phyloP scores from a whole-genome alignment of 2,113 vertebrate species.

The Etheostoma spectabile region DNA sequence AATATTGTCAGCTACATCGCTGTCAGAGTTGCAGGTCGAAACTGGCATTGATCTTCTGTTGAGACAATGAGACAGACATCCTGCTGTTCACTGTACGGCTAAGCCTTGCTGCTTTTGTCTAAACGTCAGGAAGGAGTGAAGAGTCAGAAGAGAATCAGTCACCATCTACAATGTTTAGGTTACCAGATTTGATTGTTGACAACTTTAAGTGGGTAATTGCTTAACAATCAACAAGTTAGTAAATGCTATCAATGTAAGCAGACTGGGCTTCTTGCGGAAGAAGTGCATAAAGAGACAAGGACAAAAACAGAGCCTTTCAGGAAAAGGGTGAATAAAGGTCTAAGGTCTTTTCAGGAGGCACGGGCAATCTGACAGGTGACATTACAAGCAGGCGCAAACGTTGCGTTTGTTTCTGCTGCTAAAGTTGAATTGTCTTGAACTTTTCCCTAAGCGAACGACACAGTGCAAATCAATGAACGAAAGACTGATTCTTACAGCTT shows the following conservation, averaged over 20 bases:
- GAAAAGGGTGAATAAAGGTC: too few species aligned
- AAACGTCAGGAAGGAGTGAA: slow-evolving; percentile 19
- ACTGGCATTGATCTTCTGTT: slow-evolving; percentile 16
- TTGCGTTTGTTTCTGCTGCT: too few species aligned
- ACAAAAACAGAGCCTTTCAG: too few species aligned
- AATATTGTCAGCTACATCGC: neutral
- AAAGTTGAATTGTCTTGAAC: too few species aligned
- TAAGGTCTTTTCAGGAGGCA: too few species aligned
- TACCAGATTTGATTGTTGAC: slow-evolving; percentile 2
- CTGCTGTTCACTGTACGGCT: slow-evolving; percentile 4
- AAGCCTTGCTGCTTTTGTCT: slow-evolving; percentile 13
- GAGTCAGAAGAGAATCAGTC: neutral
- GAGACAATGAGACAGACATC: slow-evolving; percentile 8
- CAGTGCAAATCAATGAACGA: too few species aligned
- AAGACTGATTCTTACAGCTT: too few species aligned
- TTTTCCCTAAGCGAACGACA: too few species aligned
- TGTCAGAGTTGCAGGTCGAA: neutral
- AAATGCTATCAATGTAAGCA: neutral
- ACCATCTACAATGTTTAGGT: neutral
- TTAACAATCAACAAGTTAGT: slow-evolving; percentile 8
- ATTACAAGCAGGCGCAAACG: too few species aligned
- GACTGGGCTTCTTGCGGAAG: too few species aligned
- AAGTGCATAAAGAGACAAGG: too few species aligned
- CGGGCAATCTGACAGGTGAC: too few species aligned
- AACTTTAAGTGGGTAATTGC: slow-evolving; percentile 2